Percentiles rank a stretch among this genome's conserved stretches.
phyloP scores from a whole-genome alignment of 1,140 invertebrate genomes.

The Pseudobourletiella spinata region DNA sequence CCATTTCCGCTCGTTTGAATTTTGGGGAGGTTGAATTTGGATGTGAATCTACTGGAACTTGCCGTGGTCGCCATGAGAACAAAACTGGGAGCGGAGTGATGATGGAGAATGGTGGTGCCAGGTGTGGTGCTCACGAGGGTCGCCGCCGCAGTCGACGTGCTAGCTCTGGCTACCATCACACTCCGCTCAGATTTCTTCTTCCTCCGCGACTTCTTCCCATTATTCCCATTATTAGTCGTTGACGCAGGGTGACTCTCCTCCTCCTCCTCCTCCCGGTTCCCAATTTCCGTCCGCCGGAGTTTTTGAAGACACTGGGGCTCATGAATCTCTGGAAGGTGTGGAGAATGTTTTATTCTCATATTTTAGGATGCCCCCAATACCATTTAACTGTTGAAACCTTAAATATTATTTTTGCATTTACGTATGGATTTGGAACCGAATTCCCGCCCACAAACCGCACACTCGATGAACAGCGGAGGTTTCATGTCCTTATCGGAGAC shows the following conservation, averaged over 20 bases:
- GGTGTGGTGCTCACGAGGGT: neutral
- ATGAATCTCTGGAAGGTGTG: constrained; percentile 50
- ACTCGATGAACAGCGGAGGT: constrained; percentile 42
- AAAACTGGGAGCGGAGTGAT: neutral
- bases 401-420: too few relatives aligned
- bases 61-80: constrained; percentile 2
- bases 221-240: neutral
- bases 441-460: constrained; percentile 64
- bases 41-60: neutral
- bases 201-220: constrained; percentile 1
- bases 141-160: neutral
- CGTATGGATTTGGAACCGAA: constrained; percentile 60
- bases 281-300: constrained; percentile 47
- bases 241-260: neutral
- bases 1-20: constrained; percentile 1
- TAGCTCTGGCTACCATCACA: constrained; percentile 1
- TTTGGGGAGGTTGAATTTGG: constrained; percentile 17
- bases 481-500: too few relatives aligned
- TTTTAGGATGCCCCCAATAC: too few relatives aligned
- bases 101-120: neutral
- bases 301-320: constrained; percentile 68
- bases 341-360: too few relatives aligned
- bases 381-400: too few relatives aligned
- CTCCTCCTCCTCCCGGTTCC: neutral
- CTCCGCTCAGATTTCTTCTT: constrained; percentile 2